Percentiles rank a stretch among this genome's conserved stretches.
Conservation (phyloP, 2,888 invertebrate species). For the Drosophila ustulata region DNA sequence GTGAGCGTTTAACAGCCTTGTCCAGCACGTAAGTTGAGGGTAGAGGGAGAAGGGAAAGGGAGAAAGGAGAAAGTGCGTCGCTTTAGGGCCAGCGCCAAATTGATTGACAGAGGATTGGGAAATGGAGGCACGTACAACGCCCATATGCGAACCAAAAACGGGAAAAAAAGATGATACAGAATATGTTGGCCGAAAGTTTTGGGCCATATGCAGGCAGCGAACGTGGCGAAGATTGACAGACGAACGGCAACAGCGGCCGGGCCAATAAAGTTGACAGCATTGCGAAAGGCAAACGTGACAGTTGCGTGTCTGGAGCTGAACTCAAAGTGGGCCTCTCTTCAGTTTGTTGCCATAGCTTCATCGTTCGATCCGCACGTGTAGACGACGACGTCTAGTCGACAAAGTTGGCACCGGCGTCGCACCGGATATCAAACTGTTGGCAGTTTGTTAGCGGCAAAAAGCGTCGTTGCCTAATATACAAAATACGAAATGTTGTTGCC, state of each 20-base stretch:
- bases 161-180: slow-evolving; percentile 14
- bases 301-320: slow-evolving; percentile 45
- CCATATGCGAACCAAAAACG: slow-evolving; percentile 32
- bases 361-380: slow-evolving; percentile 2
- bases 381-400: slow-evolving; percentile 44
- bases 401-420: slow-evolving; percentile 72
- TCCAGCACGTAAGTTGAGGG: slow-evolving; percentile 1
- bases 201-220: slow-evolving; percentile 23
- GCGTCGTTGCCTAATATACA: slow-evolving; percentile 50
- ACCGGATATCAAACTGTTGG: slow-evolving; percentile 75
- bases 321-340: slow-evolving; percentile 18
- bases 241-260: slow-evolving; percentile 32
- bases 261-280: slow-evolving; percentile 76
- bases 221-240: slow-evolving; percentile 67
- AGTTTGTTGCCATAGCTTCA: slow-evolving; percentile 1
- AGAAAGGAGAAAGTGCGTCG: slow-evolving; percentile 9
- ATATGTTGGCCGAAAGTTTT: slow-evolving; percentile 58
- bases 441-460: slow-evolving; percentile 56
- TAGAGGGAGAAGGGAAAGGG: not conserved
- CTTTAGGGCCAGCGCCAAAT: slow-evolving; percentile 44
- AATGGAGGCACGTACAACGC: slow-evolving; percentile 51
- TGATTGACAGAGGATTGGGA: slow-evolving; percentile 57
- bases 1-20: slow-evolving; percentile 61
- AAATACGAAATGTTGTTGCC: slow-evolving; percentile 37
- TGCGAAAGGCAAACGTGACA: slow-evolving; percentile 68